Percentiles rank a stretch among this genome's conserved stretches.
Conservation (phyloP, 2,888 invertebrate genomes). For the Lampropteryx suffumata region DNA sequence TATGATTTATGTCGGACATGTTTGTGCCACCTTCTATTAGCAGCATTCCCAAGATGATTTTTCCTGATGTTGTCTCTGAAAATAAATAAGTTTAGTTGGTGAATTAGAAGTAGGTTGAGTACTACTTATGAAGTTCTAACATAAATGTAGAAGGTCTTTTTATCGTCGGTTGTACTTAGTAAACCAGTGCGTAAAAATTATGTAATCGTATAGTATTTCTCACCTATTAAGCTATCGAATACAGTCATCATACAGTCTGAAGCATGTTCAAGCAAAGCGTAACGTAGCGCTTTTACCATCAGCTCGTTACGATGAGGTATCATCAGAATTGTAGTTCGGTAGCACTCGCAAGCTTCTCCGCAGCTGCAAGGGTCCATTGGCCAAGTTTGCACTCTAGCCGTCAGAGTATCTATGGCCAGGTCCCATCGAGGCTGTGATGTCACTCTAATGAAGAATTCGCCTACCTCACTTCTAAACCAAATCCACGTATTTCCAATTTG, state of each 20-base stretch:
- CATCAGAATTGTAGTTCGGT: constrained; percentile 59
- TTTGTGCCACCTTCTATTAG: constrained; percentile 66
- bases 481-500: constrained; percentile 66
- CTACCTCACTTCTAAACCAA: constrained; percentile 67
- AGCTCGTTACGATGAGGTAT: constrained; percentile 72
- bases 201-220: background rate
- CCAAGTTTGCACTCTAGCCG: constrained; percentile 58
- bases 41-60: constrained; percentile 63
- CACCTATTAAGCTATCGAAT: constrained; percentile 68
- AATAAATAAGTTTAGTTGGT: constrained; percentile 22
- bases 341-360: constrained; percentile 71
- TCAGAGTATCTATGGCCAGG: constrained; percentile 62
- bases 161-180: too few relatives aligned
- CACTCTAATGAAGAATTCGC: constrained; percentile 69
- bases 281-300: constrained; percentile 66
- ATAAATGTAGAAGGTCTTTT: too few relatives aligned
- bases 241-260: constrained; percentile 66
- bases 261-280: constrained; percentile 63
- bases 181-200: too few relatives aligned
- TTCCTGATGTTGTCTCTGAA: constrained; percentile 66
- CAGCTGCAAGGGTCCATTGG: constrained; percentile 70
- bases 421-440: constrained; percentile 72
- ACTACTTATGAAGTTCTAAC: too few relatives aligned
- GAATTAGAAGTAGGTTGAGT: too few relatives aligned
- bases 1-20: constrained; percentile 63